Evolutionary conservation across 2,113 vertebrate genomes (phyloP).

Genomic region (Mionectes macconnelli): DNA sequence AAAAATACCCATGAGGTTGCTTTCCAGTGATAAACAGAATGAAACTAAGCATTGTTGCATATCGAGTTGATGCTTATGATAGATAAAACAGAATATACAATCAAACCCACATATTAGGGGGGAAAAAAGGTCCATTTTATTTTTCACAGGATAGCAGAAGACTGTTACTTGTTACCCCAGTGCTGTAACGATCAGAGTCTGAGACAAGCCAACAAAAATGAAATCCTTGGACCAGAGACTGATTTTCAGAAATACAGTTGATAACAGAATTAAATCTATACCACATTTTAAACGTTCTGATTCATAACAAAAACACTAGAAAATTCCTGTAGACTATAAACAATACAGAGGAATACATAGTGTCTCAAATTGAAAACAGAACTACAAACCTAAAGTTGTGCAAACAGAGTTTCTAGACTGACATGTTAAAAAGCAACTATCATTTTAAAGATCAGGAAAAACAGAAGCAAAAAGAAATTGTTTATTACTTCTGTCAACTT

Average conservation of each 20-base stretch:
- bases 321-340: neutral
- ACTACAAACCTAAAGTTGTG: neutral
- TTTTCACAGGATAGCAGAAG: neutral
- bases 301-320: neutral
- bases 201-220: neutral
- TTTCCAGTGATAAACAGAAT: slow-evolving; percentile 1
- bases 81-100: slow-evolving; percentile 19
- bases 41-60: neutral
- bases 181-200: neutral
- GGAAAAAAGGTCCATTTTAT: neutral
- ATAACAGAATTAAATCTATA: neutral
- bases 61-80: neutral
- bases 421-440: neutral
- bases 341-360: neutral
- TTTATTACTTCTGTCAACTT: neutral
- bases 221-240: neutral
- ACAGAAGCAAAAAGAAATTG: neutral
- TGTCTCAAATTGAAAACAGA: neutral
- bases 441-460: neutral
- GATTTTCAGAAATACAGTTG: neutral
- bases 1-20: slow-evolving; percentile 18
- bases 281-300: neutral
- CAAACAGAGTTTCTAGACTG: neutral
- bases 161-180: neutral
- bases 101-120: neutral